Conservation (phyloP, 2,113 vertebrate species). For the Regulus satrapa region DNA sequence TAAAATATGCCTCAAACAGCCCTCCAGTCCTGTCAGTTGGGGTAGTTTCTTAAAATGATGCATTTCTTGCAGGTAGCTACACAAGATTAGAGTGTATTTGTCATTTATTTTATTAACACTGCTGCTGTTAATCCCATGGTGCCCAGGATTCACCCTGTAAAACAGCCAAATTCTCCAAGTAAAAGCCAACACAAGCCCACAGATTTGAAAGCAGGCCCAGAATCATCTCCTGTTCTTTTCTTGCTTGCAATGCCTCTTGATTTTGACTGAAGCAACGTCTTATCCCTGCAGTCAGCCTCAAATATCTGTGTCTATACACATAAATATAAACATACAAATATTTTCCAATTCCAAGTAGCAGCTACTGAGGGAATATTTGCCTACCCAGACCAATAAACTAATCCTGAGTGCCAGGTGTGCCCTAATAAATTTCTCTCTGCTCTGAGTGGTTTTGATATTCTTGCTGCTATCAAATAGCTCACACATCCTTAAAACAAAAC, state of each 20-base stretch:
- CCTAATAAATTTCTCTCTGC: not conserved
- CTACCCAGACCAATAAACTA: not conserved
- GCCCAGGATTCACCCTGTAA: fast-evolving
- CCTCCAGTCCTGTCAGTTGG: not conserved
- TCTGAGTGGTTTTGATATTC: not conserved
- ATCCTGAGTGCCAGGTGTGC: not conserved
- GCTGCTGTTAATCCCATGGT: not conserved
- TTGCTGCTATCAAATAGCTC: not conserved
- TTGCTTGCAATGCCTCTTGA: not conserved
- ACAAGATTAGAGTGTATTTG: not conserved
- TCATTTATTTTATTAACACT: too few relatives aligned
- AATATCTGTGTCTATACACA: not conserved
- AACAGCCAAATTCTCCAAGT: not conserved
- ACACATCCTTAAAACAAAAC: not conserved
- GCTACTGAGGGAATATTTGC: not conserved
- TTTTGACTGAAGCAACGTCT: not conserved
- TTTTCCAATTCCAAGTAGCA: not conserved
- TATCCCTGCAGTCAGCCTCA: not conserved
- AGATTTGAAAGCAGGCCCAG: not conserved
- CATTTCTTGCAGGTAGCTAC: not conserved
- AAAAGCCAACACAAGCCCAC: not conserved
- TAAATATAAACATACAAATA: not conserved
- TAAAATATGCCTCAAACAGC: not conserved
- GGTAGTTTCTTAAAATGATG: not conserved
- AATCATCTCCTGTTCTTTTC: not conserved